Base-by-base conservation (phyloP, 2,797 vertebrate genomes). In the Coregonus ussuriensis region DNA sequence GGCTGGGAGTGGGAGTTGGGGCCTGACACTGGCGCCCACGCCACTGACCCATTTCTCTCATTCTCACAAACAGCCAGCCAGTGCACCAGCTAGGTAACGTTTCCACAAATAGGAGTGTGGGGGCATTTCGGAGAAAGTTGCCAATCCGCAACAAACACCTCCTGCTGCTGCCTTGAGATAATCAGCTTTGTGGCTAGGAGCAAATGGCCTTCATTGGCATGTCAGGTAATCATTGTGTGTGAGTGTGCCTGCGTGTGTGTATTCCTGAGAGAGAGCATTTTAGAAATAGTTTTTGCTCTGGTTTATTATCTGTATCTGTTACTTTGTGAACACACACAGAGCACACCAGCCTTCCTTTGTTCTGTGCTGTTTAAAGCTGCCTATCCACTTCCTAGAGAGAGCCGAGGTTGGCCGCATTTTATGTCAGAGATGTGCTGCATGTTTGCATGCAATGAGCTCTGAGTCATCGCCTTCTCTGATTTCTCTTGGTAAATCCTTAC, bases 51-150 rank as follows among this genome's bases (percentile, higher is more conserved):
- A 85, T 89, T 90, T 91, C 84, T 93, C 87, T 91, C 91, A 91
- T 91, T 89, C 83, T 83, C 88, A 88, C 88, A 90, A 85, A 89
- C 89, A 91, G 86, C 82, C 86, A 87, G 18, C 35, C 18, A 86
- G 76, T 81, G 85, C 79, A 87, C 88, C 85, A 89, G 88, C 86
- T 51, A 91, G 91, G 93, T 91, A 91, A 88, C 84, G 80, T 90
- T 83, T 91, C 92, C 85, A 89, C 90, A 94, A 94, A 94, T 93
- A 94, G 92, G 87, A 75, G 88, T 85, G 86, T 90, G 87, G 90
- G 90, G 90, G 90, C 91, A 87, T 93, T 93, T 90, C 85, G 82
- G 89, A 92, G 88, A 90, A 90, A 90, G 91, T 88, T 66, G 88
- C 89, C 91, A 90, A 91, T 86, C 89, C 77, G 74, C 88, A 84